Evolutionary conservation across 1,140 invertebrate genomes (phyloP).

Genomic region (Neoseiulus cucumeris): DNA sequence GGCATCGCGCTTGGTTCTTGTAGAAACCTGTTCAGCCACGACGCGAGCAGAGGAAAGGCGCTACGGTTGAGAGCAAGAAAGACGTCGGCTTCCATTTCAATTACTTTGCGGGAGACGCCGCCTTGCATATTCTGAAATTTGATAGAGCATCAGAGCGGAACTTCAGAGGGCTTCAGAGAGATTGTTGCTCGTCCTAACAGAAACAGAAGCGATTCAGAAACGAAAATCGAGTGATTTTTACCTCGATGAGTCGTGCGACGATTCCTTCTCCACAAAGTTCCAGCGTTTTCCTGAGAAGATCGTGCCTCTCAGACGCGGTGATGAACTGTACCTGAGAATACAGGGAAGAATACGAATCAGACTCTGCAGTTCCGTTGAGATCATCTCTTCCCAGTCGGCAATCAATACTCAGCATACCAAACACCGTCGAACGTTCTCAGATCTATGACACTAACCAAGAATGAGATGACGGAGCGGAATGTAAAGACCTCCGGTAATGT

Average conservation of each 20-base stretch:
- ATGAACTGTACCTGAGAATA: constrained; percentile 1
- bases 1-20: neutral
- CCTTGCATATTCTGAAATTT: neutral
- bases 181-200: no score
- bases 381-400: no score
- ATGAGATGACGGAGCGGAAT: neutral
- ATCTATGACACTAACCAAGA: neutral
- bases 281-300: neutral
- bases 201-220: no score
- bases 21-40: neutral
- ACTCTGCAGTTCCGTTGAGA: neutral
- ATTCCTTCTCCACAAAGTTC: neutral
- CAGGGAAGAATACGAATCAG: neutral
- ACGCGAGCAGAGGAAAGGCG: neutral
- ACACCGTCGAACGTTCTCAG: neutral
- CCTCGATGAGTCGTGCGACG: neutral
- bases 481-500: neutral
- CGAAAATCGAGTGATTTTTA: no score
- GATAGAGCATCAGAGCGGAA: neutral
- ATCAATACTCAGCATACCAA: neutral
- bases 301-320: neutral
- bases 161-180: no score
- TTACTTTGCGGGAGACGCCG: neutral
- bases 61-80: neutral
- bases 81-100: neutral